Evolutionary conservation across 2,888 invertebrate genomes (phyloP), one percentile per base, ranked within the genome.

Genomic region (Diaprepes abbreviatus): DNA sequence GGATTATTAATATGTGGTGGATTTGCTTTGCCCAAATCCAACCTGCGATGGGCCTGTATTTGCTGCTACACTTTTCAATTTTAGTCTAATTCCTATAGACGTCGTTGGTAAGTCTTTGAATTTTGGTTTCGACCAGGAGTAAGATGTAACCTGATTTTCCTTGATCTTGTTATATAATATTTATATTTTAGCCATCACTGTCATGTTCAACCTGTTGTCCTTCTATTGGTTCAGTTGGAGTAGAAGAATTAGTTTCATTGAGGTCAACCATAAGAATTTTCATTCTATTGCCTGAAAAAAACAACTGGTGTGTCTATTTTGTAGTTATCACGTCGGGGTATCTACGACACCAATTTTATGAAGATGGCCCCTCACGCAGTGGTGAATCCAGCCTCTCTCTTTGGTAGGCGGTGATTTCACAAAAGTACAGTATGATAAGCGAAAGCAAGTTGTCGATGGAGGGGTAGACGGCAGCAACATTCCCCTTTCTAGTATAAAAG

Each of bases 231-330:
- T 36, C 36, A 2, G 36, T 36, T 7, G 36, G 36, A 12, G 36
- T 36, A 14, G 12, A 3, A 12, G 12, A 12, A 9, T 17, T 4
- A 40, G 28, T 16, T n/a, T 21, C 12, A 7, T 28, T 12, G 2
- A 52, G 28, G 31, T 36, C 36, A 36, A 36, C n/a, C 36, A 36
- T 36, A 2, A 62, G 28, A 17, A 67, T 63, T 40, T 62, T 66
- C n/a, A 50, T 24, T 38, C 59, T 12, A 24, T 52, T 66, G 14
- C 35, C 45, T n/a, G 66, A 21, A 21, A 66, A 48, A 14, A 54
- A n/a, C 66, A 12, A 57, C 45, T 12, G 40, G 14, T 17, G 66
- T 62, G 16, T 70, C 66, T 19, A 66, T 57, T 2, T 36, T 68
- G 55, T 57, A 62, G n/a, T 59, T 35, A 9, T 50, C 14, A 14